Evolutionary conservation across 2,888 invertebrate species (phyloP).

Genomic region (Masnerella sp.): DNA sequence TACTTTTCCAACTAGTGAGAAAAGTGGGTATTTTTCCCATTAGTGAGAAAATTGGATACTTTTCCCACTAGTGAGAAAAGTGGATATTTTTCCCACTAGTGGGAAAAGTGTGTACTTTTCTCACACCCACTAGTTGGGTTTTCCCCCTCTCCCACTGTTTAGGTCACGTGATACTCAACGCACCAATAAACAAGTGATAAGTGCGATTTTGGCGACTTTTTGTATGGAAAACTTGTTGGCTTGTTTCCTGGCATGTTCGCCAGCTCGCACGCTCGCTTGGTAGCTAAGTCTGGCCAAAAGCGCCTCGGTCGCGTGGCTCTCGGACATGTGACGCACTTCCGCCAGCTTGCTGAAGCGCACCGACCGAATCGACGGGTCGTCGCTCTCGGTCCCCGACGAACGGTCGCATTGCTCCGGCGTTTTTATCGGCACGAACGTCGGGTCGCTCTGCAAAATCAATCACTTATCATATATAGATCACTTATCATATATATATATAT

Average conservation of each 20-base stretch:
- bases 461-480: too few species aligned
- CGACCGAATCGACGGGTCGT: conserved; percentile 90
- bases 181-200: conserved; percentile 91
- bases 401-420: conserved; percentile 84
- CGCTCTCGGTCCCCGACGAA: conserved; percentile 88
- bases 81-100: too few species aligned
- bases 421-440: conserved; percentile 94
- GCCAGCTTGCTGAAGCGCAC: conserved; percentile 95
- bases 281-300: conserved; percentile 95
- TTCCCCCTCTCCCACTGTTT: too few species aligned
- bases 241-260: conserved; percentile 86
- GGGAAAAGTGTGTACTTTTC: too few species aligned
- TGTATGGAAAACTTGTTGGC: conserved; percentile 87
- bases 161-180: too few species aligned
- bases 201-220: conserved; percentile 89
- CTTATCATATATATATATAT: too few species aligned
- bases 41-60: too few species aligned
- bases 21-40: too few species aligned
- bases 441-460: conserved; percentile 84
- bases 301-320: conserved; percentile 94
- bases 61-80: too few species aligned
- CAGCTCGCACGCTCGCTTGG: conserved; percentile 91
- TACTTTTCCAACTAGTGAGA: too few species aligned
- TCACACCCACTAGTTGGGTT: too few species aligned
- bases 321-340: conserved; percentile 93